Evolutionary conservation across 1,140 invertebrate species (phyloP).

Genomic region (Colletes latitarsis): DNA sequence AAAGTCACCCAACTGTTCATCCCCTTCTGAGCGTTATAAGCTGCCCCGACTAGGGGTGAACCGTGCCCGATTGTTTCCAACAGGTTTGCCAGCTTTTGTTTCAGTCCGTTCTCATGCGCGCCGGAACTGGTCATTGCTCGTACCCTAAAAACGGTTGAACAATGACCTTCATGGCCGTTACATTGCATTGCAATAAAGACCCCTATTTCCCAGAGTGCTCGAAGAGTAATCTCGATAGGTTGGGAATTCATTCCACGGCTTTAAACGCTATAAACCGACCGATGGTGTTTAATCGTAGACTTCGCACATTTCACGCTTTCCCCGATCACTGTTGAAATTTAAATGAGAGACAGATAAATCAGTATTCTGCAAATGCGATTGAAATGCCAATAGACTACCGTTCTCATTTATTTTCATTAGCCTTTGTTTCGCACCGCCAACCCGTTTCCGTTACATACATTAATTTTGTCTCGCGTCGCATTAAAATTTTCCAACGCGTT

Average conservation of each 20-base stretch:
- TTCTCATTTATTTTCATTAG: not conserved
- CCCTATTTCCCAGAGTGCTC: conserved; percentile 58
- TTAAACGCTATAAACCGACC: conserved; percentile 23
- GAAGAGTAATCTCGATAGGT: conserved; percentile 56
- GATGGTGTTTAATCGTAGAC: conserved; percentile 32
- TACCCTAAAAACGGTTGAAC: conserved; percentile 76
- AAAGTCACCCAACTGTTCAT: conserved; percentile 80
- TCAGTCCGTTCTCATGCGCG: conserved; percentile 78
- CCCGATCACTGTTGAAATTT: not conserved
- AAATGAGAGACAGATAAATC: not conserved
- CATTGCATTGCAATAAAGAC: conserved; percentile 66
- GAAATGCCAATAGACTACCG: not conserved
- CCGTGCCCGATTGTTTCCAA: conserved; percentile 78
- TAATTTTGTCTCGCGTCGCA: not conserved
- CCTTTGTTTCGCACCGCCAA: too few species aligned
- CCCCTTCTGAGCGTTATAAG: conserved; percentile 70
- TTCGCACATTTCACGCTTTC: not conserved
- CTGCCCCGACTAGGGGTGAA: conserved; percentile 70
- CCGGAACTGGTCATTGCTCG: conserved; percentile 77
- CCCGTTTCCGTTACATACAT: not conserved
- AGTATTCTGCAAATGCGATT: not conserved
- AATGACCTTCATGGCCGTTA: conserved; percentile 77
- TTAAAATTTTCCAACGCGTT: too few species aligned
- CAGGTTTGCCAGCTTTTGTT: conserved; percentile 79
- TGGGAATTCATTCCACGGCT: conserved; percentile 55